Evolutionary conservation across 1,140 invertebrate species (phyloP).

Genomic region (Penaeus indicus): DNA sequence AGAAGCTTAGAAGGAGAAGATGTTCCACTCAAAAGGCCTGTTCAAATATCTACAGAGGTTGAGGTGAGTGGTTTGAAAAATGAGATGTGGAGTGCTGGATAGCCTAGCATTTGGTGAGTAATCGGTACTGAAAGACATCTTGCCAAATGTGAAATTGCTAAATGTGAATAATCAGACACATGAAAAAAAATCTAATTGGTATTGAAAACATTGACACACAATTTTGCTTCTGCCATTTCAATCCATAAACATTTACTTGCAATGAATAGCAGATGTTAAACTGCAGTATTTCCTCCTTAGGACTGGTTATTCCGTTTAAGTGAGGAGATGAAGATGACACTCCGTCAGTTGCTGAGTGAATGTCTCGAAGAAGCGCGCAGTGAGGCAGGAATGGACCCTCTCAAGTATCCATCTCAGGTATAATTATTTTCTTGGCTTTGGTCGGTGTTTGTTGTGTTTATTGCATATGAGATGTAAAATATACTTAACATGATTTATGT

Average conservation of each 20-base stretch:
- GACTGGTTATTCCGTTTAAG: constrained; percentile 86
- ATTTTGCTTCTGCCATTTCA: too few relatives aligned
- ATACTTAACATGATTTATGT: background rate
- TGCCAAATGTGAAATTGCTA: too few relatives aligned
- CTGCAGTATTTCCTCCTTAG: background rate
- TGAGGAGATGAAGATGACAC: constrained; percentile 84
- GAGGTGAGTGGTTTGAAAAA: constrained; percentile 73
- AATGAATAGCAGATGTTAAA: constrained; percentile 70
- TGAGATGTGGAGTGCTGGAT: too few relatives aligned
- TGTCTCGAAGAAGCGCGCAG: constrained; percentile 77
- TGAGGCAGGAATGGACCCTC: constrained; percentile 77
- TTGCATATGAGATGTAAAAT: background rate
- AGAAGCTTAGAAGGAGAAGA: constrained; percentile 87
- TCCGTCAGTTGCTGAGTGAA: constrained; percentile 77
- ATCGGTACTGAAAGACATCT: too few relatives aligned
- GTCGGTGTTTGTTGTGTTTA: background rate
- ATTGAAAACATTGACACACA: too few relatives aligned
- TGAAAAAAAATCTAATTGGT: too few relatives aligned
- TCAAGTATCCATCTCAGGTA: constrained; percentile 78
- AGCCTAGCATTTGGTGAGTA: too few relatives aligned
- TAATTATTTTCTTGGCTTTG: background rate
- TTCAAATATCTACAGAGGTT: constrained; percentile 84
- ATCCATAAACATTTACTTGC: too few relatives aligned
- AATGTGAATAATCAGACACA: too few relatives aligned
- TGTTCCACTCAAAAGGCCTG: constrained; percentile 80